phyloP scores from a whole-genome alignment of 1,140 invertebrate genomes.

The Drosophila tropicalis region DNA sequence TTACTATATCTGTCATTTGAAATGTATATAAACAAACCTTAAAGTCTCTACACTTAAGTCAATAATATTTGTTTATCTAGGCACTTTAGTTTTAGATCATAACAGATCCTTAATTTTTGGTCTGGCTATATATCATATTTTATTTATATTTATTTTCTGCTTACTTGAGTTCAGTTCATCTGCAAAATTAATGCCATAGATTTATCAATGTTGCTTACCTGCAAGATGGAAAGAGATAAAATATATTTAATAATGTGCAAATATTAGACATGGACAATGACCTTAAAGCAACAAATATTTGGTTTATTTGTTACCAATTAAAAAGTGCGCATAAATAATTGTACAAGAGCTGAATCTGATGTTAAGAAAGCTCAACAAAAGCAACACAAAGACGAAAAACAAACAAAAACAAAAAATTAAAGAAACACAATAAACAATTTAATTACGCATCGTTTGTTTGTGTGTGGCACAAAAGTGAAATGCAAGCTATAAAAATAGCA shows the following conservation, averaged over 20 bases:
- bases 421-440: conserved; percentile 59
- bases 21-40: too few relatives aligned
- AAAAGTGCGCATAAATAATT: conserved; percentile 55
- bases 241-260: neutral
- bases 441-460: conserved; percentile 52
- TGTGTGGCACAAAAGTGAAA: conserved; percentile 62
- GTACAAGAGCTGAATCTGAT: conserved; percentile 23
- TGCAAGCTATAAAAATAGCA: conserved; percentile 58
- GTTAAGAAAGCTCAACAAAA: conserved; percentile 38
- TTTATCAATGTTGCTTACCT: conserved; percentile 12
- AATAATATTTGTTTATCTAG: too few relatives aligned
- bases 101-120: too few relatives aligned
- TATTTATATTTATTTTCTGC: neutral
- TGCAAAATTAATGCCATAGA: neutral
- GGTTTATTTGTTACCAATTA: conserved; percentile 31
- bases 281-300: conserved; percentile 34
- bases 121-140: too few relatives aligned
- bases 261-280: conserved; percentile 33
- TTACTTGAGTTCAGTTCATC: conserved; percentile 1
- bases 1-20: neutral
- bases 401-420: conserved; percentile 24
- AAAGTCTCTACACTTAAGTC: too few relatives aligned
- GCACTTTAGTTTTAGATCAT: too few relatives aligned
- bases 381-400: neutral
- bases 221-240: neutral